Evolutionary conservation across 2,888 invertebrate species (phyloP).

Genomic region (Drosophila diplacantha): DNA sequence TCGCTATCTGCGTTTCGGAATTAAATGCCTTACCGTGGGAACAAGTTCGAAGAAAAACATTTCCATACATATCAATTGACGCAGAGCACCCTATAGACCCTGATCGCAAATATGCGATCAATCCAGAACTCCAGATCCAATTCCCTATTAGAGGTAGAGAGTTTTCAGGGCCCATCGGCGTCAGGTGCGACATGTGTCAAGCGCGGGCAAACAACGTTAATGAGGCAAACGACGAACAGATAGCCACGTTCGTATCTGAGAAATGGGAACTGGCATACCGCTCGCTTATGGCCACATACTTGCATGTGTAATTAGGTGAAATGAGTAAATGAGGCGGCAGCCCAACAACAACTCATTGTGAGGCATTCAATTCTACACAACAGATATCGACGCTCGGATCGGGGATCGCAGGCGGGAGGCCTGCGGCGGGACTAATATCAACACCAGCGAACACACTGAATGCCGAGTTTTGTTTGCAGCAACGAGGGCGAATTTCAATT

Average conservation of each 20-base stretch:
- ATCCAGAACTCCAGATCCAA: neutral
- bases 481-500: conserved; percentile 48
- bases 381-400: conserved; percentile 14
- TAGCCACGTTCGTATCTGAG: conserved; percentile 31
- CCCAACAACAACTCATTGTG: conserved; percentile 26
- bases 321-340: conserved; percentile 38
- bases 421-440: conserved; percentile 30
- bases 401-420: neutral
- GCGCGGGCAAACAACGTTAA: conserved; percentile 14
- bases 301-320: conserved; percentile 57
- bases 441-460: conserved; percentile 16
- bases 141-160: neutral
- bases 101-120: conserved; percentile 18
- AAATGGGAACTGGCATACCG: conserved; percentile 36
- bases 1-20: conserved; percentile 54
- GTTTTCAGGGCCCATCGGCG: neutral
- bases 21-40: conserved; percentile 29
- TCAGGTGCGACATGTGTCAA: conserved; percentile 31
- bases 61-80: conserved; percentile 35
- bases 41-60: conserved; percentile 39
- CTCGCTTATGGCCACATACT: conserved; percentile 13
- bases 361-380: conserved; percentile 13
- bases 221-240: conserved; percentile 27
- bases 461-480: conserved; percentile 36
- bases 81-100: conserved; percentile 2